Evolutionary conservation across 2,888 invertebrate genomes (phyloP).

Genomic region (Pammene fasciana): DNA sequence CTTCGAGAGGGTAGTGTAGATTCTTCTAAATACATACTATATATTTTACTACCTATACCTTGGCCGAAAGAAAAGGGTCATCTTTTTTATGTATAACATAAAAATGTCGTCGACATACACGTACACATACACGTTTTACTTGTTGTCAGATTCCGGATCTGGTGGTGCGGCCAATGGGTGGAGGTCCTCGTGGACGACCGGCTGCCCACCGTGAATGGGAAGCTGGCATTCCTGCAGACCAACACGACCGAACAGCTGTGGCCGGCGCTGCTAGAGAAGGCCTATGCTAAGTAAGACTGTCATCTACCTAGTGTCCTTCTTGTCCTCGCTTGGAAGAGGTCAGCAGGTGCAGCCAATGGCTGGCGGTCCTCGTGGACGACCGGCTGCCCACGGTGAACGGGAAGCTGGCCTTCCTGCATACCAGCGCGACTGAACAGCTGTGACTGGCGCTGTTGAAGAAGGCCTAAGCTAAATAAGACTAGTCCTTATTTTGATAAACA

Average conservation of each 20-base stretch:
- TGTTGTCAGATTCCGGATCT: slow-evolving; percentile 89
- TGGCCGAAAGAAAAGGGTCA: too few relatives aligned
- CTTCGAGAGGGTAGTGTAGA: too few relatives aligned
- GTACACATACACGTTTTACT: too few relatives aligned
- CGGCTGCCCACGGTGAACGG: slow-evolving; percentile 90
- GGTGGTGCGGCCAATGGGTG: slow-evolving; percentile 97
- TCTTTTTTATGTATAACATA: too few relatives aligned
- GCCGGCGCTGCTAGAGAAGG: slow-evolving; percentile 95
- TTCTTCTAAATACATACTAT: too few relatives aligned
- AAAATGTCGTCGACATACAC: too few relatives aligned
- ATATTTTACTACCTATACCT: too few relatives aligned
- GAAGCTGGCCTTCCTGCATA: slow-evolving; percentile 92
- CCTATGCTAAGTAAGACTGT: slow-evolving; percentile 90
- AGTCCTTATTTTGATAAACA: too few relatives aligned
- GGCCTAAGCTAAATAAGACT: slow-evolving; percentile 92
- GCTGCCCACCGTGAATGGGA: slow-evolving; percentile 93
- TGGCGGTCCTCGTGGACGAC: slow-evolving; percentile 74
- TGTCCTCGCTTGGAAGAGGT: too few relatives aligned
- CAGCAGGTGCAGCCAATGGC: slow-evolving; percentile 98
- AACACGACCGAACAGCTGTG: slow-evolving; percentile 92
- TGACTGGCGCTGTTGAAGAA: slow-evolving; percentile 96
- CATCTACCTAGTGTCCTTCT: background rate
- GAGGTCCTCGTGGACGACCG: slow-evolving; percentile 94
- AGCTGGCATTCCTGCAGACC: slow-evolving; percentile 93
- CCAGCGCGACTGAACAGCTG: slow-evolving; percentile 90